Evolutionary conservation across 2,797 vertebrate species (phyloP), one percentile per base, ranked within the genome.

Genomic region (Siniperca obscura): DNA sequence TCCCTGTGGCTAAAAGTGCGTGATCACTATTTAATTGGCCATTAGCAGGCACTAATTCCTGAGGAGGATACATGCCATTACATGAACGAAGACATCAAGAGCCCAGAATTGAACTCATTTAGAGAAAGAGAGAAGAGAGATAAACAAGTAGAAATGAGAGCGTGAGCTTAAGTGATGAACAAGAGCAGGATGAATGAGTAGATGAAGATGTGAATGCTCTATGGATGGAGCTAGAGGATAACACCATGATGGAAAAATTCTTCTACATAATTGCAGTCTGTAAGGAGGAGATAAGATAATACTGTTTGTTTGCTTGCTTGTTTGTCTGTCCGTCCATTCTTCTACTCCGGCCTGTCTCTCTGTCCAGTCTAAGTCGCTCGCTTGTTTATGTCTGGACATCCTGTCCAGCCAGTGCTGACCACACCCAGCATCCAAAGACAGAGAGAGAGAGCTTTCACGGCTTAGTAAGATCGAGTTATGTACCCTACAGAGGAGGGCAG

Each of bases 321-420:
- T 62, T 74, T 81, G 68, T 79, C 53, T 78, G 69, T 68, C 9
- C 6, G 34, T 76, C 77, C 64, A 68, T 65, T 84, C 14, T 80
- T 78, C 42, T 56, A 22, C 17, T 55, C 52, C 5, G 5, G 56
- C 19, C 22, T 50, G 76, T 70, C 57, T 70, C 77, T 79, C 34
- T 60, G 73, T 85, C 79, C 80, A 55, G 61, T 65, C 14, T 9
- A 6, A 60, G 82, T 65, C 19, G 1, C 65, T 78, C 7, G 5
- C 62, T 71, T 92, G 90, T 94, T 93, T 90, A 91, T 80, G 66
- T 87, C 42, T 80, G 79, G 69, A 87, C 85, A 85, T 93, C 92
- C 92, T 92, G 89, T 68, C 72, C 22, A 5, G 81, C 78, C 70
- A 50, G 21, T 67, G 69, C 65, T 12, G 73, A 93, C 90, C 92